phyloP scores from a whole-genome alignment of 2,888 invertebrate species.

The Thereva nobilitata region DNA sequence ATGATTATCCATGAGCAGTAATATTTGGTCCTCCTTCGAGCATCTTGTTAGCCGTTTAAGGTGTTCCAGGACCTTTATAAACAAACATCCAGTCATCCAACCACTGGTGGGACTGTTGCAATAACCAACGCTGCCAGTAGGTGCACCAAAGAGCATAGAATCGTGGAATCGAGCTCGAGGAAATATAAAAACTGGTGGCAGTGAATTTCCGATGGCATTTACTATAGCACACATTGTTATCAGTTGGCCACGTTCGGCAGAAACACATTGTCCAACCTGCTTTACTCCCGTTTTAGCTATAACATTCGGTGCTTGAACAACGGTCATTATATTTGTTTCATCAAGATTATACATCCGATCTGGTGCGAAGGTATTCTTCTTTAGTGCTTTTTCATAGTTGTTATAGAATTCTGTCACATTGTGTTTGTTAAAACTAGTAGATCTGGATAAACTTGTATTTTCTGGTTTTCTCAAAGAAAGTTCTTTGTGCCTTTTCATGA shows the following conservation, averaged over 20 bases:
- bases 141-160: constrained; percentile 36
- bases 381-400: constrained; percentile 40
- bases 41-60: constrained; percentile 24
- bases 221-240: constrained; percentile 43
- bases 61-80: constrained; percentile 26
- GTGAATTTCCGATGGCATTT: constrained; percentile 38
- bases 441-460: too few species aligned
- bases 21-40: background rate
- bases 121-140: constrained; percentile 38
- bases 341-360: constrained; percentile 42
- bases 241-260: constrained; percentile 46
- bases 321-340: constrained; percentile 43
- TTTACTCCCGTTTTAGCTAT: constrained; percentile 41
- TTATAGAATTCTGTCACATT: constrained; percentile 42
- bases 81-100: constrained; percentile 36
- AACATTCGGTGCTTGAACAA: constrained; percentile 41
- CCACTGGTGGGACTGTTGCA: constrained; percentile 36
- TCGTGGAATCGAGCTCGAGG: constrained; percentile 36
- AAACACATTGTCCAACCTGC: constrained; percentile 45
- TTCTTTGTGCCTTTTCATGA: constrained; percentile 42
- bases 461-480: constrained; percentile 19
- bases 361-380: constrained; percentile 40
- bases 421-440: constrained; percentile 37
- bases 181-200: constrained; percentile 40
- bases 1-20: constrained; percentile 12